Base-by-base conservation (phyloP, 2,888 invertebrate species). In the Argyra leucocephala region DNA sequence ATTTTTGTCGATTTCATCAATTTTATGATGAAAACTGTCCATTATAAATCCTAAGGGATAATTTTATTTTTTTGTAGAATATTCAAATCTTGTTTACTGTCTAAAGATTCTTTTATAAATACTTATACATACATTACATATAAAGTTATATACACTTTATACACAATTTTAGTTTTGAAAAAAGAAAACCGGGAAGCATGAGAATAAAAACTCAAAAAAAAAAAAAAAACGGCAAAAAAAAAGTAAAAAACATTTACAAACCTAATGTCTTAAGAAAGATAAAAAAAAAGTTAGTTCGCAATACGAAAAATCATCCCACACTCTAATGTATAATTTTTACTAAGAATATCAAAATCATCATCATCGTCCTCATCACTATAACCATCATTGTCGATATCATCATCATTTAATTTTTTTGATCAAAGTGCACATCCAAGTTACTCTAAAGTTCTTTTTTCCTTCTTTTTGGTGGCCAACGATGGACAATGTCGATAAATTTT, bases 1-100 rank as follows among this genome's bases (percentile, higher is more conserved):
- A 48, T 48, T 48, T 48, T 48, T 48, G 48, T 48, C 48, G 48
- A 48, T 48, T 48, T 48, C 48, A 48, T 48, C 48, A 48, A 48
- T 48, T 48, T 48, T 48, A 48, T 48, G 48, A 48, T 48, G n/a
- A 48, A 48, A 48, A 48, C 48, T 48, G 48, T 48, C 48, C 48
- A 48, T 48, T 48, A 48, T 48, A 48, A 48, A 48, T 48, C 48
- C 48, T 48, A 12, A 48, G 48, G 48, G 48, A 48, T 48, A 48
- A 18, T 48, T 15, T 48, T n/a, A 48, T 48, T 48, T 48, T 48
- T 48, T n/a, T n/a, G n/a, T 18, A 48, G 48, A 48, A 18, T 48
- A 48, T 48, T 48, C 48, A 48, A 48, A 48, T 48, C 18, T 48
- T 48, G 12, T 37, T 18, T 48, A 7, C 48, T 48, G 12, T 48